Percentiles rank a stretch among this genome's conserved stretches.
Conservation (phyloP, 2,888 invertebrate species). For the Lamellibrachia columna region DNA sequence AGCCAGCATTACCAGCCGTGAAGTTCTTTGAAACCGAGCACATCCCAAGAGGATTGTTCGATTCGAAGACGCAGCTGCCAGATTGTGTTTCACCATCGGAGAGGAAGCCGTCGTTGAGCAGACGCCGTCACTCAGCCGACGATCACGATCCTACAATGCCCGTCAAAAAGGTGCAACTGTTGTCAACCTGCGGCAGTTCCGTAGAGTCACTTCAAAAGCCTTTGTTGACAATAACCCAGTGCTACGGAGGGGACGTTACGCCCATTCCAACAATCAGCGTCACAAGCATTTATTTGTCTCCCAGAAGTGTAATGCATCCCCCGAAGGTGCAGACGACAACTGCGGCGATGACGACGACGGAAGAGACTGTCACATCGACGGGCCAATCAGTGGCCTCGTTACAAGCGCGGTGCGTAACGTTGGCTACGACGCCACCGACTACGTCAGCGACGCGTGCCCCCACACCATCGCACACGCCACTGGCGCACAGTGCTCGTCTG, state of each 20-base stretch:
- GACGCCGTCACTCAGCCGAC: background rate
- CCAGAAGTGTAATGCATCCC: background rate
- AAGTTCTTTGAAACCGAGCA: background rate
- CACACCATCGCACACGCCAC: background rate
- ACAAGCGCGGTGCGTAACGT: too few relatives aligned
- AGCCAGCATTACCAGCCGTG: background rate
- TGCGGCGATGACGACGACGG: background rate
- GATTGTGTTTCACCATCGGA: background rate
- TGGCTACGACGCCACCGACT: background rate
- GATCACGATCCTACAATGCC: too few relatives aligned
- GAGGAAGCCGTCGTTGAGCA: background rate
- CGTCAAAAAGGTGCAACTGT: background rate
- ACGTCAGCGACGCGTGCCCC: background rate
- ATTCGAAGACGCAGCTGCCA: background rate
- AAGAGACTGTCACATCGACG: background rate
- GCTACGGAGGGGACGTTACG: background rate
- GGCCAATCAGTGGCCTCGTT: too few relatives aligned
- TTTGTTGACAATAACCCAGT: background rate
- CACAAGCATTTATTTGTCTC: too few relatives aligned
- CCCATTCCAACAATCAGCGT: background rate
- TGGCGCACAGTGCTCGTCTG: background rate
- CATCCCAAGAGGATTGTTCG: background rate
- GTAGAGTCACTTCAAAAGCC: background rate
- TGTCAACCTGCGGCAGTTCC: background rate
- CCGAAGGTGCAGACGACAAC: background rate